Evolutionary conservation across 1,140 invertebrate genomes (phyloP).

Genomic region (Halyomorpha halys): DNA sequence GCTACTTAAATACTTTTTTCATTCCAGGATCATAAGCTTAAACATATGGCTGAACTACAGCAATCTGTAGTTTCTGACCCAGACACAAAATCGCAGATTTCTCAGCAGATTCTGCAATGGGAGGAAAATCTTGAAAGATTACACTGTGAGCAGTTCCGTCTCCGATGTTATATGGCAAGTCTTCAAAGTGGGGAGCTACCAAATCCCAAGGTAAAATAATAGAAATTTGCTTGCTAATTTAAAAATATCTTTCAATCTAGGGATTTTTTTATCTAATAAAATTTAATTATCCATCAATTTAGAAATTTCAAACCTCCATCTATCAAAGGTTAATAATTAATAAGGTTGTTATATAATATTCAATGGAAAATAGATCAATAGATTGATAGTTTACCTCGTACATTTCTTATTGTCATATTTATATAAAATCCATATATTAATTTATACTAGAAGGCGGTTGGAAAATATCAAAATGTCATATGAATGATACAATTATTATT

Average conservation of each 20-base stretch:
- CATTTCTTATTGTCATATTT: neutral
- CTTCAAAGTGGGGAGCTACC: constrained; percentile 90
- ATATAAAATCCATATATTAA: neutral
- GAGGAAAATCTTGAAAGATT: constrained; percentile 92
- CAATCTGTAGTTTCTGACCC: constrained; percentile 86
- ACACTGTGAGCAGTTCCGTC: constrained; percentile 92
- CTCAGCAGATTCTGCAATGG: constrained; percentile 87
- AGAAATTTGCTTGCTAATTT: too few relatives aligned
- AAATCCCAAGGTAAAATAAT: constrained; percentile 79
- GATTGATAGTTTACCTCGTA: too few relatives aligned
- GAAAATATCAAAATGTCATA: too few relatives aligned
- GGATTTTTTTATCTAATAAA: too few relatives aligned
- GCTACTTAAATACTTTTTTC: constrained; percentile 26
- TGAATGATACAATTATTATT: neutral
- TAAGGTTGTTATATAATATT: too few relatives aligned
- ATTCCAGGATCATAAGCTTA: constrained; percentile 83
- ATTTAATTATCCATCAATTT: too few relatives aligned
- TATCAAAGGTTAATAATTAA: too few relatives aligned
- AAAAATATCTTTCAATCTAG: too few relatives aligned
- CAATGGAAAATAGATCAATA: too few relatives aligned
- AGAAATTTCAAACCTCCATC: too few relatives aligned
- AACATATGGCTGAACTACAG: constrained; percentile 95
- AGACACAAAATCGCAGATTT: constrained; percentile 81
- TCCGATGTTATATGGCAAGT: constrained; percentile 94
- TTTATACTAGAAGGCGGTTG: too few relatives aligned